Evolutionary conservation across 2,797 vertebrate genomes (phyloP).

Genomic region (Poecile montanus): DNA sequence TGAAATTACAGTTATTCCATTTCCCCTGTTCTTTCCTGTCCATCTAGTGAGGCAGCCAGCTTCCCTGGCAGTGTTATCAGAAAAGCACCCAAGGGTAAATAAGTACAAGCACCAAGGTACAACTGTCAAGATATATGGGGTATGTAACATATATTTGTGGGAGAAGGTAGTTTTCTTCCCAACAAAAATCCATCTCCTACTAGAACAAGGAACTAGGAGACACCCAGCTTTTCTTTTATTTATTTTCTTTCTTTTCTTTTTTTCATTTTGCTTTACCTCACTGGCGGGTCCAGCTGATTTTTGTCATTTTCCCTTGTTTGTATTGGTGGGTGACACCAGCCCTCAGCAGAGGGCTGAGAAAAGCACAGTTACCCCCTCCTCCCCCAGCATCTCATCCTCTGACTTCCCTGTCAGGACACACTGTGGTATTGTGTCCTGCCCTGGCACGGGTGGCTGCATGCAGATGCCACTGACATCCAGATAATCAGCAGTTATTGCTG

Average conservation of each 20-base stretch:
- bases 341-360: background rate
- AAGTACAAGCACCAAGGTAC: background rate
- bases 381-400: background rate
- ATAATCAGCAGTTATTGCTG: background rate
- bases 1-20: background rate
- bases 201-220: background rate
- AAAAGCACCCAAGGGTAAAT: background rate
- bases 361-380: background rate
- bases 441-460: background rate
- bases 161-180: background rate
- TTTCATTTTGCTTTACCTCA: background rate
- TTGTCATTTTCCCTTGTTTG: background rate
- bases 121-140: background rate
- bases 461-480: background rate
- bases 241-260: background rate
- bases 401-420: background rate
- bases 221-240: rapidly evolving
- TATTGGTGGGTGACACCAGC: background rate
- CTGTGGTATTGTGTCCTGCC: background rate
- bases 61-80: background rate
- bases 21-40: background rate
- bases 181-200: background rate
- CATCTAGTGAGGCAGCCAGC: background rate
- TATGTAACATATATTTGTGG: background rate
- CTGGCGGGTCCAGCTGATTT: background rate